Evolutionary conservation across 2,113 vertebrate genomes (phyloP).

Genomic region (Felis chaus): DNA sequence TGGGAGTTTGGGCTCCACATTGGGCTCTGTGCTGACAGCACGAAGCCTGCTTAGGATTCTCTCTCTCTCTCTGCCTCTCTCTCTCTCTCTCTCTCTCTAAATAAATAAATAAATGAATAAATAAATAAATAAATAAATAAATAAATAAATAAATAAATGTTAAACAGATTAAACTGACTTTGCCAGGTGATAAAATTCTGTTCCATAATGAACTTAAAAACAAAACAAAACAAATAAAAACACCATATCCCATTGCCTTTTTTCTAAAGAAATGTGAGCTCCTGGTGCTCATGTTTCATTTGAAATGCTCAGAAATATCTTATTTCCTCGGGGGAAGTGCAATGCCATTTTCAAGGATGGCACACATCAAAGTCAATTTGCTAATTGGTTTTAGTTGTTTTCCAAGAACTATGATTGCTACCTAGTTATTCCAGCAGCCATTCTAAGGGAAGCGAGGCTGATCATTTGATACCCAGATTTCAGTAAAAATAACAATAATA

Average conservation of each 20-base stretch:
- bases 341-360: conserved; percentile 53
- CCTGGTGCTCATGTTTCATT: conserved; percentile 26
- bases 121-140: no score
- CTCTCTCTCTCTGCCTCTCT: no score
- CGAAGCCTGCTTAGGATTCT: no score
- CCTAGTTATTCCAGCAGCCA: background rate
- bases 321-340: background rate
- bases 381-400: conserved; percentile 55
- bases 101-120: no score
- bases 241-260: background rate
- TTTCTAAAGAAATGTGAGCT: background rate
- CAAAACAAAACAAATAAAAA: background rate
- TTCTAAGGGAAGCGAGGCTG: background rate
- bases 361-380: conserved; percentile 53
- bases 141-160: no score
- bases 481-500: background rate
- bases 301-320: conserved; percentile 23
- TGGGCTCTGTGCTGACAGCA: no score
- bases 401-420: background rate
- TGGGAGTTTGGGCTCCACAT: no score
- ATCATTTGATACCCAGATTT: background rate
- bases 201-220: no score
- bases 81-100: no score
- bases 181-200: no score
- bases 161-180: no score